Evolutionary conservation across 2,888 invertebrate genomes (phyloP).

Genomic region (Sussaba pulchella): DNA sequence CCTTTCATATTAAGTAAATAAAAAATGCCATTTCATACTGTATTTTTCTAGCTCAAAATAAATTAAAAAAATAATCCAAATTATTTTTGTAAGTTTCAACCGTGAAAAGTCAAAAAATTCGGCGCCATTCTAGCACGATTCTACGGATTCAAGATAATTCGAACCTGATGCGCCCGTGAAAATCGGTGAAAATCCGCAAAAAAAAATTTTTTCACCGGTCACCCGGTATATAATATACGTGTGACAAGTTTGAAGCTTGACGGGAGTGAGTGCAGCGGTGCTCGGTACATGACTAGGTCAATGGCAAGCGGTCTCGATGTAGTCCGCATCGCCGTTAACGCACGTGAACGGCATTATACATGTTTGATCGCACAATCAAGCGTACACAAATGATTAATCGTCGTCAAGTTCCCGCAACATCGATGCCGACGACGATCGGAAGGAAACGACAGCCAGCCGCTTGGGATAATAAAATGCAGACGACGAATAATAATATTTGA

Average conservation of each 20-base stretch:
- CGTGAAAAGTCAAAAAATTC: too few relatives aligned
- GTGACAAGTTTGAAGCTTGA: conserved; percentile 13
- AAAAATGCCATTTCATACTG: too few relatives aligned
- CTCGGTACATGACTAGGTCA: conserved; percentile 60
- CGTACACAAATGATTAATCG: not conserved
- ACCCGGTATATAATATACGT: conserved; percentile 24
- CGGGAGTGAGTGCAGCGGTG: conserved; percentile 11
- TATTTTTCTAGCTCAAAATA: too few relatives aligned
- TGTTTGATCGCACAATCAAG: not conserved
- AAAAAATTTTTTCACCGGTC: too few relatives aligned
- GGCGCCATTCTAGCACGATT: too few relatives aligned
- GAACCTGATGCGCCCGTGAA: too few relatives aligned
- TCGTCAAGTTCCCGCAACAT: not conserved
- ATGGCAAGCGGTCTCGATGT: conserved; percentile 59
- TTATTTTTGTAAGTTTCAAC: too few relatives aligned
- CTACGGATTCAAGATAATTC: too few relatives aligned
- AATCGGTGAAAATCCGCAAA: too few relatives aligned
- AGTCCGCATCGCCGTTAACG: conserved; percentile 51
- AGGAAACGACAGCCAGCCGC: not conserved
- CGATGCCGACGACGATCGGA: not conserved
- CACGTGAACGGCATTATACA: conserved; percentile 49
- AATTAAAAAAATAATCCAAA: too few relatives aligned
- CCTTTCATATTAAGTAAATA: too few relatives aligned
- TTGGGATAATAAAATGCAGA: not conserved
- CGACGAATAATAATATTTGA: conserved; percentile 56